phyloP scores from a whole-genome alignment of 1,140 invertebrate genomes.

The Cyphomyrmex costatus region DNA sequence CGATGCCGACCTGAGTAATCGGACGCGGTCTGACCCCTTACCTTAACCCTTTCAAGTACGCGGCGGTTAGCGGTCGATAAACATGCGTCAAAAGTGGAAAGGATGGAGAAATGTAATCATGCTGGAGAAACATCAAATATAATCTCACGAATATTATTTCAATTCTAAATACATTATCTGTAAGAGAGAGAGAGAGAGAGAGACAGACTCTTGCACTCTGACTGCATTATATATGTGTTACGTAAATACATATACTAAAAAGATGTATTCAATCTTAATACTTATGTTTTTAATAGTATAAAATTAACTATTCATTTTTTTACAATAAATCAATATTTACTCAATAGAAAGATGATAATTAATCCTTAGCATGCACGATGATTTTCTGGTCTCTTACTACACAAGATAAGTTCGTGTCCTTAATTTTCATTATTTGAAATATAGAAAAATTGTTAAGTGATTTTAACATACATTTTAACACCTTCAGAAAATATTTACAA shows the following conservation, averaged over 20 bases:
- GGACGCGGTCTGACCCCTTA: constrained; percentile 64
- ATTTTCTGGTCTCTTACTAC: too few relatives aligned
- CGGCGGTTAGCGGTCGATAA: constrained; percentile 20
- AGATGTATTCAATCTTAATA: too few relatives aligned
- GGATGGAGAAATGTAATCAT: background rate
- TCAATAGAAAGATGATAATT: too few relatives aligned
- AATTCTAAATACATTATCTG: background rate
- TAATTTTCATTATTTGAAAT: too few relatives aligned
- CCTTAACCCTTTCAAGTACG: constrained; percentile 68
- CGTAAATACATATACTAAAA: background rate
- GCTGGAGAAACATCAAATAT: background rate
- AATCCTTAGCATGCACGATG: too few relatives aligned
- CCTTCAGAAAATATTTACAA: too few relatives aligned
- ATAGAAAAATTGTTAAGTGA: too few relatives aligned
- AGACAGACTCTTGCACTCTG: background rate
- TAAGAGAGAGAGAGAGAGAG: background rate
- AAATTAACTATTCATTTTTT: too few relatives aligned
- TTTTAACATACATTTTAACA: too few relatives aligned
- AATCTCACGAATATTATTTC: background rate
- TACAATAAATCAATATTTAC: too few relatives aligned
- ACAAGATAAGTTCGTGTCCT: too few relatives aligned
- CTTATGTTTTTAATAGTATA: too few relatives aligned
- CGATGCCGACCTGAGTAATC: constrained; percentile 42
- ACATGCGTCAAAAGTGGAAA: constrained; percentile 11
- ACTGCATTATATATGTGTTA: background rate